Evolutionary conservation across 2,113 vertebrate species (phyloP), one percentile per base, ranked within the genome.

Genomic region (Platycercus adscitus): DNA sequence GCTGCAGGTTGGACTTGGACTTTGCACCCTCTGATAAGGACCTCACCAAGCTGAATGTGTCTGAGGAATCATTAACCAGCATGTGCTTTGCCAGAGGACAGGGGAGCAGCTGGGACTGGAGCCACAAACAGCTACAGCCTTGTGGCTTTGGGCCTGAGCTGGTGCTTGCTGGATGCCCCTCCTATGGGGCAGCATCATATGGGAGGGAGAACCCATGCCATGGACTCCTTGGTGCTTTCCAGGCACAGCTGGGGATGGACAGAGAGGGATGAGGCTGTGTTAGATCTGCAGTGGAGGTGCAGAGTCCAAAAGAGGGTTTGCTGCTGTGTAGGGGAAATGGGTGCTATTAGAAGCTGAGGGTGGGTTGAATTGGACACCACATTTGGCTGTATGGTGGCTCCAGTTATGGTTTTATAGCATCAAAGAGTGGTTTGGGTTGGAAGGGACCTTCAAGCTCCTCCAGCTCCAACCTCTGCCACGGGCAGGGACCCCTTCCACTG

Each of bases 21-120:
- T 98, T 98, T 98, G 98, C 56, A 78, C 97, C 50, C 43, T 11
- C 84, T 7, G 98, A 98, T 98, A 98, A 98, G 97, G 63, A 71
- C 46, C 72, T 46, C 44, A 19, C 76, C 39, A 47, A 95, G 47
- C 93, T 93, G 84, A 97, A 97, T 95, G 89, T 96, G 96, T 63
- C 94, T 97, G 94, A 88, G 91, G 83, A 98, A 98, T 98, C 69
- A 98, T 98, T 98, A 98, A 98, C 97, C 17, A 69, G 37, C 23
- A 0, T 21, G 65, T 49, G 86, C 41, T 4, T 72, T 95, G 93
- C 97, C 95, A 91, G 93, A 81, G 96, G 96, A 94, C 77, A 43
- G 86, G 86, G 96, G 95, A 96, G 94, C 93, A 91, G 91, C 89
- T 65, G 72, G 10, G 81, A 11, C 81, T 39, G 70, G 75, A 68